Conservation (phyloP, 2,113 vertebrate genomes). For the Microcebus lehilahytsara region DNA sequence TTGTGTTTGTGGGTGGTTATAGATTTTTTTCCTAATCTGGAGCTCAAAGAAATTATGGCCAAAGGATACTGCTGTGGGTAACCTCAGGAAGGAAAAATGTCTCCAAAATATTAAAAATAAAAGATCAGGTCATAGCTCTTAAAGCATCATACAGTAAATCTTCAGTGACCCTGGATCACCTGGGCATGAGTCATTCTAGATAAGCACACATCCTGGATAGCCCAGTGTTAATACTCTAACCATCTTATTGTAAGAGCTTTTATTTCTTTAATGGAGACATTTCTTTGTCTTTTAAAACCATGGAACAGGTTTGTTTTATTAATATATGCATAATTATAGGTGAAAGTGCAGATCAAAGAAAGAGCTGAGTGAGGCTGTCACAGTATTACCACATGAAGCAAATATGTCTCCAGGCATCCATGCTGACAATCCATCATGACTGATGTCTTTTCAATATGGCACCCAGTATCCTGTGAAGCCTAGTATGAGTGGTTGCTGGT, state of each 20-base stretch:
- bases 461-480: not conserved
- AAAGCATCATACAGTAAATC: constrained; percentile 24
- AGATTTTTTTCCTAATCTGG: not conserved
- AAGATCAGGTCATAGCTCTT: constrained; percentile 43
- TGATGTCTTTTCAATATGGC: not conserved
- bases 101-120: constrained; percentile 53
- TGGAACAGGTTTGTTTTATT: not conserved
- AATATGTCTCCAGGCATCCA: not conserved
- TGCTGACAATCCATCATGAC: not conserved
- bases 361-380: not conserved
- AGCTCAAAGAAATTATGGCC: constrained; percentile 40
- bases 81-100: constrained; percentile 57
- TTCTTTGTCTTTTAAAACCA: constrained; percentile 21
- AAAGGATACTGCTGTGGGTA: constrained; percentile 49
- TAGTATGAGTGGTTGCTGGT: not conserved
- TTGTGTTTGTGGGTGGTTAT: not conserved
- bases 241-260: not conserved
- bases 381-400: not conserved
- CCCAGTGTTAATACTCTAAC: not conserved
- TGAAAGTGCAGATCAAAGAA: not conserved
- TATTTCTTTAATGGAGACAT: not conserved
- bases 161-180: not conserved
- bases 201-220: constrained; percentile 51
- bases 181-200: constrained; percentile 53
- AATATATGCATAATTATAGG: not conserved